Evolutionary conservation across 2,113 vertebrate species (phyloP).

Genomic region (Nicator chloris): DNA sequence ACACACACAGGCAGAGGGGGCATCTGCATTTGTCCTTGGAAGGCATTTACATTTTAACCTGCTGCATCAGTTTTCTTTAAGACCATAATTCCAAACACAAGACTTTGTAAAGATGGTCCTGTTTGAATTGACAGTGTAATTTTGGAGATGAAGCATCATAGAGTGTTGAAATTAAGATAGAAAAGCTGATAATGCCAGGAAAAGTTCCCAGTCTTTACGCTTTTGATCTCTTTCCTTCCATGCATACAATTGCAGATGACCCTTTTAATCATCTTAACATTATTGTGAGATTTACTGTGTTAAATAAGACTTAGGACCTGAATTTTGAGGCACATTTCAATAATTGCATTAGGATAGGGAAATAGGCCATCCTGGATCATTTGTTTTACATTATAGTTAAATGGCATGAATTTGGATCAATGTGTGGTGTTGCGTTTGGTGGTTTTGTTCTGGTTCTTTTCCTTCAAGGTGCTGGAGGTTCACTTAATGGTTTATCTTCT

Average conservation of each 20-base stretch:
- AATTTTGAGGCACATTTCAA: constrained; percentile 1
- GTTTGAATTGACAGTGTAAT: not conserved
- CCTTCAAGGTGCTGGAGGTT: not conserved
- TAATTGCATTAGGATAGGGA: constrained; percentile 25
- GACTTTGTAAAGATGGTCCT: not conserved
- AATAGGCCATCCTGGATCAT: not conserved
- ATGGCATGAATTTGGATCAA: not conserved
- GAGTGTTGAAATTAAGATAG: not conserved
- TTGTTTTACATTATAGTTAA: not conserved
- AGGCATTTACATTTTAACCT: not conserved
- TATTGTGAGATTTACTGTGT: not conserved
- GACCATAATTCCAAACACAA: not conserved
- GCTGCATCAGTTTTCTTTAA: not conserved
- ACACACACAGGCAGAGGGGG: not conserved
- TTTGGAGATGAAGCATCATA: not conserved
- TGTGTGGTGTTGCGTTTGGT: not conserved
- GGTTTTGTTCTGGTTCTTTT: not conserved
- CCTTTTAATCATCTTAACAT: constrained; percentile 25
- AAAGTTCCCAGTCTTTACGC: not conserved
- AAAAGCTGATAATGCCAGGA: not conserved
- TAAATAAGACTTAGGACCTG: constrained; percentile 20
- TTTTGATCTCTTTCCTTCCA: not conserved
- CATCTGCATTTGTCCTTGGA: not conserved
- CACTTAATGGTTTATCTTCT: not conserved
- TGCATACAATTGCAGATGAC: not conserved